These are phyloP conservation scores for Aradophagus sp. DNA, from an alignment of 1,140 invertebrate species.

Conservation along the genomic window DNA sequence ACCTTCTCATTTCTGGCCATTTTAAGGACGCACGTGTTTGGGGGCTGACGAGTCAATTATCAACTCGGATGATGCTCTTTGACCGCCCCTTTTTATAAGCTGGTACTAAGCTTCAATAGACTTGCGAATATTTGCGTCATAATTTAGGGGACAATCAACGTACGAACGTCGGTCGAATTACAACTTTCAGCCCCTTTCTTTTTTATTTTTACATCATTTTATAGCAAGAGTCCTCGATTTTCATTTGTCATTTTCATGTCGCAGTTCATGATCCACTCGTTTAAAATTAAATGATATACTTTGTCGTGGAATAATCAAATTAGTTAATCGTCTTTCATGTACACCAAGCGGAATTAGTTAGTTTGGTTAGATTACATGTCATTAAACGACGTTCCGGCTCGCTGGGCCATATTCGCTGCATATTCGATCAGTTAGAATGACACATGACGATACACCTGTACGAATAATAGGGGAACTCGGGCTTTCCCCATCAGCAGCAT, in stretches of 20 bases:
- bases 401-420: conserved; percentile 48
- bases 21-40: conserved; percentile 45
- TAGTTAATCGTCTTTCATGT: conserved; percentile 38
- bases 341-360: conserved; percentile 31
- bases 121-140: no score
- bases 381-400: conserved; percentile 51
- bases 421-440: conserved; percentile 52
- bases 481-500: conserved; percentile 38
- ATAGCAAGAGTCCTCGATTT: no score
- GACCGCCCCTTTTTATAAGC: no score
- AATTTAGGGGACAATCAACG: no score
- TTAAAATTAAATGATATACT: conserved; percentile 27
- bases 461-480: conserved; percentile 48
- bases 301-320: conserved; percentile 34
- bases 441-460: conserved; percentile 59
- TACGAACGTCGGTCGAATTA: no score
- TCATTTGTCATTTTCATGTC: no score
- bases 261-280: background rate
- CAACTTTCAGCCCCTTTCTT: no score
- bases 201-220: no score
- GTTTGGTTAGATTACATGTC: conserved; percentile 54
- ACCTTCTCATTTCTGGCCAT: conserved; percentile 25
- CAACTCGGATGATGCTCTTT: conserved; percentile 27
- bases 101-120: no score
- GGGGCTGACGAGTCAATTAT: conserved; percentile 55